phyloP scores from a whole-genome alignment of 2,113 vertebrate genomes.

The Callipepla squamata region DNA sequence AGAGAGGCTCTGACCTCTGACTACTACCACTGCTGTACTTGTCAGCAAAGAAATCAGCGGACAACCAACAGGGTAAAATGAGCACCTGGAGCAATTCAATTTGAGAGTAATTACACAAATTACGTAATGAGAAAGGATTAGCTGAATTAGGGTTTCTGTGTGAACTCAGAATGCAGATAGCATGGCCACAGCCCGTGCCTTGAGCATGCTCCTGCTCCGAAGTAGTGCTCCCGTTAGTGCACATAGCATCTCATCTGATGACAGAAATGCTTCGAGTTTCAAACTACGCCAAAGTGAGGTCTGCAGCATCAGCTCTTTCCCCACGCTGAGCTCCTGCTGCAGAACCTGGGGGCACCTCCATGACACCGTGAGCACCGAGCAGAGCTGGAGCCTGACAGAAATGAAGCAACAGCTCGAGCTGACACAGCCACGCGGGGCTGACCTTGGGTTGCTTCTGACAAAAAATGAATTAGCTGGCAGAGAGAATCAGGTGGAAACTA shows the following conservation, averaged over 20 bases:
- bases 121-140: slow-evolving; percentile 37
- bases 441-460: slow-evolving; percentile 72
- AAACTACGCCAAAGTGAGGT: background rate
- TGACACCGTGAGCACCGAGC: background rate
- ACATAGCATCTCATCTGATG: background rate
- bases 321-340: background rate
- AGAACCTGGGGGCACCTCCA: background rate
- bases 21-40: background rate
- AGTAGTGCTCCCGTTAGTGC: background rate
- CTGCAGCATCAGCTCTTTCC: background rate
- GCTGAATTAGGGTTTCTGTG: background rate
- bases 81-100: slow-evolving; percentile 15
- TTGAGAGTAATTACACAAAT: slow-evolving; percentile 47
- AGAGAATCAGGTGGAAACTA: slow-evolving; percentile 64
- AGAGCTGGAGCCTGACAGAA: background rate
- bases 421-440: background rate
- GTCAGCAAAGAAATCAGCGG: background rate
- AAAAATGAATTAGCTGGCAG: slow-evolving; percentile 66
- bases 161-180: background rate
- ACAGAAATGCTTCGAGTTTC: background rate
- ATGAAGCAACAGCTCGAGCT: slow-evolving; percentile 26
- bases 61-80: background rate
- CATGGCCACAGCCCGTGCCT: background rate
- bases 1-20: fast-evolving
- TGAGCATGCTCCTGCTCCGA: background rate